These are phyloP conservation scores for Troilus luridus DNA, from an alignment of 2,888 invertebrate species.

Conservation along the genomic window DNA sequence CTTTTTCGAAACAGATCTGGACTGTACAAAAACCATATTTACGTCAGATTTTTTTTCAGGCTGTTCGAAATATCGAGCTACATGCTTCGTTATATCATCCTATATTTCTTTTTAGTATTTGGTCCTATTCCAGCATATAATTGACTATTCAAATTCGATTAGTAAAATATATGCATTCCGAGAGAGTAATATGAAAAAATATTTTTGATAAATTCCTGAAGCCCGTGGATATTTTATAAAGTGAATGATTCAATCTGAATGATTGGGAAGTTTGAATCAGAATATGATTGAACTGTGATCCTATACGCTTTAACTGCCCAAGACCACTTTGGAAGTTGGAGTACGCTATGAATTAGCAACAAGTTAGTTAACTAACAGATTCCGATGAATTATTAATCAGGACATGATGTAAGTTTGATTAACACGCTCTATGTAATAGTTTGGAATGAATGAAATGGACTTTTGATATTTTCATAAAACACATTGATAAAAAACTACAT, in stretches of 20 bases:
- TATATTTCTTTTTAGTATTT: too few relatives aligned
- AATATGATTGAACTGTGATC: constrained; percentile 8
- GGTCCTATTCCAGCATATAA: too few relatives aligned
- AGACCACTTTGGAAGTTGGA: constrained; percentile 16
- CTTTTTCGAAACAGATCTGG: too few relatives aligned
- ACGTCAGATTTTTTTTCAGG: too few relatives aligned
- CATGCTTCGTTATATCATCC: too few relatives aligned
- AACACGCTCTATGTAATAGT: background rate
- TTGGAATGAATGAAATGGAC: background rate
- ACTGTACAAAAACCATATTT: too few relatives aligned
- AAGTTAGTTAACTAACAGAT: constrained; percentile 19
- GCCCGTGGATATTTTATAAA: background rate
- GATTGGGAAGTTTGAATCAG: background rate
- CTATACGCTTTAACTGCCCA: constrained; percentile 7
- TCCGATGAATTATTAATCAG: constrained; percentile 19
- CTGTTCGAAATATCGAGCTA: too few relatives aligned
- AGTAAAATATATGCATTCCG: too few relatives aligned
- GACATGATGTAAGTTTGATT: constrained; percentile 1
- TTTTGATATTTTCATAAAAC: background rate
- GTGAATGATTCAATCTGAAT: background rate
- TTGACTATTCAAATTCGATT: too few relatives aligned
- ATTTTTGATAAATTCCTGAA: background rate
- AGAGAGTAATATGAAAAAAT: too few relatives aligned
- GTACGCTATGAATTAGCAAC: background rate
- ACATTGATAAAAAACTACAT: too few relatives aligned